Conservation (phyloP, 2,888 invertebrate genomes). For the Leptinotarsa rubiginosa region DNA sequence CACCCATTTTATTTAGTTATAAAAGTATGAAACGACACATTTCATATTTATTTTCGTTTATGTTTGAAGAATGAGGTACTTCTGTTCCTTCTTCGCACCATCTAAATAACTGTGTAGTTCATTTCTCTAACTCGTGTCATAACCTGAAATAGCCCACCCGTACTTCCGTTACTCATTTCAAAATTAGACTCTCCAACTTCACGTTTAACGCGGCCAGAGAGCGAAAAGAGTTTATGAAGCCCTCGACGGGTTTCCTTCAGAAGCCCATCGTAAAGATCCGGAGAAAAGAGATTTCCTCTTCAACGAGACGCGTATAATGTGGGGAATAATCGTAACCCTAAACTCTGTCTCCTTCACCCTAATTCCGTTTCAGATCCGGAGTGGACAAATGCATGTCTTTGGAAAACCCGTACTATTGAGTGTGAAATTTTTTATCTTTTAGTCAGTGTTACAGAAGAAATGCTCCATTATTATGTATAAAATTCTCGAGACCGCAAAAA, state of each 20-base stretch:
- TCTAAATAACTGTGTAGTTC: neutral
- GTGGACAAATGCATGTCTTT: neutral
- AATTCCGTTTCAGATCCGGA: constrained; percentile 44
- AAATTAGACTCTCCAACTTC: constrained; percentile 15
- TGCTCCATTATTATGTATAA: no score
- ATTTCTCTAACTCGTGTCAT: neutral
- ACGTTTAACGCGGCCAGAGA: constrained; percentile 19
- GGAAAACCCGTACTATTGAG: neutral
- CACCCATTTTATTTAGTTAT: no score
- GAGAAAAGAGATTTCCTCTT: constrained; percentile 31
- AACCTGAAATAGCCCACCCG: neutral
- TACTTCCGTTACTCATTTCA: constrained; percentile 8
- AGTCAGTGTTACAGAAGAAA: no score
- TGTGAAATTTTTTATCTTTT: no score
- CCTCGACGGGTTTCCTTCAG: constrained; percentile 30
- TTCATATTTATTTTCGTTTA: no score
- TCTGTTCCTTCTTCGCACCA: neutral
- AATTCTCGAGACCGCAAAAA: no score
- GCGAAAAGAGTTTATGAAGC: constrained; percentile 36
- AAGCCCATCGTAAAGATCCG: constrained; percentile 36
- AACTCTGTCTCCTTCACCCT: constrained; percentile 45
- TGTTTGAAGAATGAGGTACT: no score
- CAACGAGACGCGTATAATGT: constrained; percentile 42
- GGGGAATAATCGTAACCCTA: constrained; percentile 52
- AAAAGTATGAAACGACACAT: no score